Conservation (phyloP, 2,113 vertebrate genomes). For the Odobenus rosmarus region DNA sequence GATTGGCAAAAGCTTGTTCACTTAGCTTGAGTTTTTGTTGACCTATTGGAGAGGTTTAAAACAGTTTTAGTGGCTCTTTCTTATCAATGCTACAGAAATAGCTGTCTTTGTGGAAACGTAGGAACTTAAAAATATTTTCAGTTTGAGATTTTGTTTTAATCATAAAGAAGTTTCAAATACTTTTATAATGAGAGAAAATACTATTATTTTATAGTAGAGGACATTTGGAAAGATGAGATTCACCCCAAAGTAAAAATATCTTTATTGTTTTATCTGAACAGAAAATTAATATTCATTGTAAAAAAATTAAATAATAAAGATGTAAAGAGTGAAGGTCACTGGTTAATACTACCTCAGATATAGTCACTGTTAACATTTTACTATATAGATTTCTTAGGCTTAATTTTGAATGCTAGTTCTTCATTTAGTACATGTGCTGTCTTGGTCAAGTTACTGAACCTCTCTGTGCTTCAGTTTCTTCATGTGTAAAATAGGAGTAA, state of each 20-base stretch:
- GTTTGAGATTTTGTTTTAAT: background rate
- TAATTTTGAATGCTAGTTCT: background rate
- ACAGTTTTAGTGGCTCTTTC: background rate
- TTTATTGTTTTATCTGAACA: slow-evolving; percentile 16
- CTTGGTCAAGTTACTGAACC: background rate
- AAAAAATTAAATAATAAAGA: background rate
- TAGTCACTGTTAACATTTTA: background rate
- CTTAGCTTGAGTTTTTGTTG: slow-evolving; percentile 17
- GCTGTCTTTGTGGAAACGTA: background rate
- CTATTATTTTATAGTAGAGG: background rate
- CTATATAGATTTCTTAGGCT: background rate
- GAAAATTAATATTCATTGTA: slow-evolving; percentile 12
- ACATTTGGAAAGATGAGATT: slow-evolving; percentile 1
- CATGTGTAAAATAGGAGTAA: background rate
- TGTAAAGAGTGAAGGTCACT: background rate
- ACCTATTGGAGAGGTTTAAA: background rate
- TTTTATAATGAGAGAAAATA: slow-evolving; percentile 10
- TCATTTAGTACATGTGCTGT: background rate
- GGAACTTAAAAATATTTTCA: background rate
- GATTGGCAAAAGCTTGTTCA: slow-evolving; percentile 3
- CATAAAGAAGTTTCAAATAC: background rate
- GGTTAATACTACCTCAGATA: background rate
- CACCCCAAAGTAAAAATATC: background rate
- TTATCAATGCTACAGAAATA: background rate
- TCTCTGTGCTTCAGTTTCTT: slow-evolving; percentile 11